A percentile compares a stretch with the other conserved stretches of the same genome.
These are phyloP conservation scores for Geodia barretti DNA, from an alignment of 37 sponge, comb jelly and placozoan genomes.

Conservation along the genomic window DNA sequence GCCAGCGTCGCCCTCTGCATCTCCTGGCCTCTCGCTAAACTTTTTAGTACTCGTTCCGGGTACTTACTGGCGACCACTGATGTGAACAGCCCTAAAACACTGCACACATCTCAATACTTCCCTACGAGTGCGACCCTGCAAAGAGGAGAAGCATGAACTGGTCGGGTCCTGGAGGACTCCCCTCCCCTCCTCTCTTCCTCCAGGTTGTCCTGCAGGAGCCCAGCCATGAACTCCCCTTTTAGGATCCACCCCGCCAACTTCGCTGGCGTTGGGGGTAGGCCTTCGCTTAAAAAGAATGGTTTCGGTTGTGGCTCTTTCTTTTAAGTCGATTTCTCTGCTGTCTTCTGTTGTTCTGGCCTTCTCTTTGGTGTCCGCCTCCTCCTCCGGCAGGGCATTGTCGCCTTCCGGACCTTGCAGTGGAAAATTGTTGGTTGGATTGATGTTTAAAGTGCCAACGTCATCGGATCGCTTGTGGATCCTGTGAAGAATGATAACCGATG, in stretches of 20 bases:
- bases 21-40: neutral
- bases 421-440: too few species aligned
- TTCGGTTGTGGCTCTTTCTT: too few species aligned
- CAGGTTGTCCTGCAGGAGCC: neutral
- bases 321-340: too few species aligned
- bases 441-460: too few species aligned
- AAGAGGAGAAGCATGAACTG: neutral
- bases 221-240: slow-evolving; percentile 1
- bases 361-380: too few species aligned
- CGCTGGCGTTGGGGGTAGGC: neutral
- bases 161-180: too few species aligned
- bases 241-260: neutral
- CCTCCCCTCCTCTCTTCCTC: neutral
- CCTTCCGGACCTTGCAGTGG: too few species aligned
- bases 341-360: too few species aligned
- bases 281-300: neutral
- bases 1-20: slow-evolving; percentile 1
- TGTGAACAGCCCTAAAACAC: neutral
- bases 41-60: neutral
- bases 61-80: neutral
- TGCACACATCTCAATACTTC: slow-evolving; percentile 1
- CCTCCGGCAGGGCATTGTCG: too few species aligned
- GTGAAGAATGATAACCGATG: too few species aligned
- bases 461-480: too few species aligned
- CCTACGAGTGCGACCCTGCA: neutral